Evolutionary conservation across 2,888 invertebrate genomes (phyloP), one percentile per base, ranked within the genome.

Genomic region (Crematogaster levior): DNA sequence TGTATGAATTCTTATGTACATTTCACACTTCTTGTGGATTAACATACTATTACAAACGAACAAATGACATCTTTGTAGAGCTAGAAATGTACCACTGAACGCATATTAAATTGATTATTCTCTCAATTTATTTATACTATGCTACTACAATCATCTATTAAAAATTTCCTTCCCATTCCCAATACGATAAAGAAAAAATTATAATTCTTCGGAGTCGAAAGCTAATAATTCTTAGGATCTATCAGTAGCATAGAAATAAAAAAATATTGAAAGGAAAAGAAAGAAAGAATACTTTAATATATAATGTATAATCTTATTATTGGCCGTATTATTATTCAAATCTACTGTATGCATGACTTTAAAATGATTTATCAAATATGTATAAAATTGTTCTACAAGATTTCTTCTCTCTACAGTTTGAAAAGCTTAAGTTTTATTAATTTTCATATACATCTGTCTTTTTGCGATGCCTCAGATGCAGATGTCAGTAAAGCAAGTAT

Each of bases 401-500:
- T 24, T 30, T 3, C 3, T 46, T 27, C n/a, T n/a, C n/a, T n/a
- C n/a, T n/a, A n/a, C n/a, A 66, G 27, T 3, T 46, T 37, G 3
- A n/a, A n/a, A 70, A 37, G n/a, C 30, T 66, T 5, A 66, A 66
- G n/a, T 70, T 70, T 34, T 5, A 68, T 68, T 34, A 70, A 1
- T 21, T 73, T 58, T 24, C 27, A 73, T 10, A 6, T 18, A 61
- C 27, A 61, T 74, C 15, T 18, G 46, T 61, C 40, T n/a, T 7
- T 15, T 46, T 3, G 6, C 27, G 10, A 12, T n/a, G 18, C 0
- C 27, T 18, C 4, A 34, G 21, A 34, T 6, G 15, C n/a, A 73
- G 15, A 53, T 37, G 10, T 5, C 53, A 53, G 15, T 4, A 40
- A n/a, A 1, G 15, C 21, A n/a, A n/a, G n/a, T n/a, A n/a, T n/a